Evolutionary conservation across 2,888 invertebrate species (phyloP), one percentile per base, ranked within the genome.

Genomic region (Hermaeophaga mercurialis): DNA sequence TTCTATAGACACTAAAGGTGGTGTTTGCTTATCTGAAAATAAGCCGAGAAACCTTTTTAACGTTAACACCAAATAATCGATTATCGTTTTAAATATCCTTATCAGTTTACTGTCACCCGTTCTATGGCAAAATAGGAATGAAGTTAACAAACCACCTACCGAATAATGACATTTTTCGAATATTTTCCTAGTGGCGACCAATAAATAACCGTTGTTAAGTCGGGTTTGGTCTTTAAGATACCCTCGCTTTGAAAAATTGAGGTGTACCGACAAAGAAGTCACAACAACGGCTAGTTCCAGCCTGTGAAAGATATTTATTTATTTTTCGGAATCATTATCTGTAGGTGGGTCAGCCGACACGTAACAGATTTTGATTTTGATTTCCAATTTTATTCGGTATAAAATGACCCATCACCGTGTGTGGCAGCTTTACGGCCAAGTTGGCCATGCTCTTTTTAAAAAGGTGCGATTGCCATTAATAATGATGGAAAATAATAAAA

Each of bases 121-220:
- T 12, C 12, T 9, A 31, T 31, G 12, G 31, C 31, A 12, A 31
- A 31, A 31, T 12, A 12, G 31, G 33, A 41, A 57, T 53, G 34
- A 53, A 57, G 57, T 34, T 43, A 61, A 63, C 61, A 59, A 59
- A 61, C 61, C 62, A 61, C 62, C 65, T 53, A 61, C 62, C 41
- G 15, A 43, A 59, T 61, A 59, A 63, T 64, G 63, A 62, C 62
- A 63, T 65, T 64, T 61, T 61, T 63, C 58, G 62, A 61, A 65
- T 65, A 59, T 52, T 44, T 52, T 47, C 48, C 47, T 31, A 31
- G 31, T 31, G 31, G 31, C 31, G 31, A 31, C 31, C 31, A 12
- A 31, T 31, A 31, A 31, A 31, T 31, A 31, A 31, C 31, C 31
- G 31, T 31, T 31, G 31, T 31, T 31, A 31, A 31, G 31, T 31